Evolutionary conservation across 2,888 invertebrate species (phyloP), one percentile per base, ranked within the genome.

Genomic region (Aphelenchoides bicaudatus): DNA sequence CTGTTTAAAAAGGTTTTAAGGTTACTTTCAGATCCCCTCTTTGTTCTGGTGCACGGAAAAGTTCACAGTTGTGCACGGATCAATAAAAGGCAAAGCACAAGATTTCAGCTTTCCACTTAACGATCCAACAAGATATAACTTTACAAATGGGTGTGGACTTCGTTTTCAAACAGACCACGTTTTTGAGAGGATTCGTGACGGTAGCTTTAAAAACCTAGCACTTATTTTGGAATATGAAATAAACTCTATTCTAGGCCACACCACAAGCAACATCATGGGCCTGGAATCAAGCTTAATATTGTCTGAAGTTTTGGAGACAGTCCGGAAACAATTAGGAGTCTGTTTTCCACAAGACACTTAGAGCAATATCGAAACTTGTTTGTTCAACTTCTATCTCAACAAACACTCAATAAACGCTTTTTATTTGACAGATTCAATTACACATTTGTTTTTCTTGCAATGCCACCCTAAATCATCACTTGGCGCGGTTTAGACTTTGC

Each of bases 81-180:
- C n/a, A n/a, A n/a, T n/a, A n/a, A n/a, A n/a, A n/a, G n/a, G n/a
- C n/a, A n/a, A n/a, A n/a, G n/a, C n/a, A n/a, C n/a, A n/a, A n/a
- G n/a, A n/a, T n/a, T n/a, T n/a, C n/a, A n/a, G n/a, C n/a, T n/a
- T n/a, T n/a, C n/a, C n/a, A n/a, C n/a, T n/a, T n/a, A n/a, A 57
- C 6, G 56, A 56, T 21, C 29, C 34, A 16, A 56, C 38, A 29
- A 23, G 30, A 27, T 56, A 39, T 27, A 16, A 47, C 60, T 61
- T 47, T 30, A 48, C 58, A 3, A 61, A 60, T 48, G 28, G 58
- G 19, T 30, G 46, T 23, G 64, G 64, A 13, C 23, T 64, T 5
- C 29, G 46, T 30, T 64, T 58, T 49, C 57, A 64, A 38, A 59
- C 65, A 13, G 64, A 68, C 51, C 64, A 64, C 47, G 68, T 68